Evolutionary conservation across 2,797 vertebrate genomes (phyloP), one percentile per base, ranked within the genome.

Genomic region (Moxostoma hubbsi): DNA sequence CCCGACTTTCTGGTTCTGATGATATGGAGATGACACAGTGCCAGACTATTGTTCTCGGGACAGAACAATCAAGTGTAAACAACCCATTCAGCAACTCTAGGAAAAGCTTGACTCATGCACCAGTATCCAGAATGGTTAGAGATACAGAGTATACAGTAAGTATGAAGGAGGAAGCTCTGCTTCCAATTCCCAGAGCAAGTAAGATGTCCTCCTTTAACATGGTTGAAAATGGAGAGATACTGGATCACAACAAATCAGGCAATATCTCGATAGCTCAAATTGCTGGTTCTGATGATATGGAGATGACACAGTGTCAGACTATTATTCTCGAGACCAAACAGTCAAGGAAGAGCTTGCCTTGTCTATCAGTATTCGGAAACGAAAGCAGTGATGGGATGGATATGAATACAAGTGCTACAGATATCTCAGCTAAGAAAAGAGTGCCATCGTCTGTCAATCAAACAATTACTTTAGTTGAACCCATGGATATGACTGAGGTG

Each of bases 21-120:
- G 90, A 90, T 67, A 82, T 92, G 85, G 90, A 92, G 80, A 84
- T 92, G 57, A 92, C 90, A n/a, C 87, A 66, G 66, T 89, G 88
- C 71, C 89, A 91, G 16, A 91, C 89, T 73, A 74, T 89, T 85
- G 81, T 88, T 43, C 89, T 90, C 10, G 83, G 92, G 51, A 81
- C 85, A 79, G 88, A 87, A 79, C 72, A 54, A 72, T 69, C 6
- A 50, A 58, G 5, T 18, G 68, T 5, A 53, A 24, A 75, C 15
- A 71, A 75, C 49, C 11, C 51, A 8, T 62, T 68, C 0, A 47
- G 16, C 18, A 70, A 64, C 67, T 73, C 71, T 46, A 83, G 58
- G 12, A 83, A 62, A 36, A 78, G 77, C 57, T n/a, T 77, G 8
- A 45, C 59, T 4, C 12, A 64, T 66, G 13, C 43, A 45, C 50